Evolutionary conservation across 2,888 invertebrate genomes (phyloP), one percentile per base, ranked within the genome.

Genomic region (Sialis lutaria): DNA sequence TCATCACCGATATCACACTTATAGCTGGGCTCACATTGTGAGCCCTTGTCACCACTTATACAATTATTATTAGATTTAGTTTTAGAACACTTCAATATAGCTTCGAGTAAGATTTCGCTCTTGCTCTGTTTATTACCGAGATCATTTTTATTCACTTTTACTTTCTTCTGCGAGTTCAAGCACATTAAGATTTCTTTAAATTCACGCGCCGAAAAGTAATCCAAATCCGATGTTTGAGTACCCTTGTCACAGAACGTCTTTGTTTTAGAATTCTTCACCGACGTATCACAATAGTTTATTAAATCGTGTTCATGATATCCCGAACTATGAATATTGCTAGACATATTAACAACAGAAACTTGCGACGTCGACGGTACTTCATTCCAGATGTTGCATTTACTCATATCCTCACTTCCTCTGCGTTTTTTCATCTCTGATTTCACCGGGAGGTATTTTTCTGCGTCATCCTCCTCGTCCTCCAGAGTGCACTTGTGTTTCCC

Each of bases 401-500:
- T 58, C 58, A 56, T 56, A 50, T 53, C 54, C 40, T 53, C 56
- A 53, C 58, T 60, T 41, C 10, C 22, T 4, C 58, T 57, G 8
- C 64, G 67, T 61, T 31, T 61, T 58, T 45, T 62, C 61, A 37
- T 10, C 37, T 37, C 12, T 7, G 63, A 62, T 37, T 63, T 51
- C 4, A 62, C 64, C 55, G 42, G 59, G 6, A 47, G 32, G n/a
- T 35, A 12, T 7, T 47, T 42, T 6, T 30, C 58, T n/a, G 61
- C 60, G 5, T 60, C 59, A 7, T 74, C 76, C 2, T 80, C 77
- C 55, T 83, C 83, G 34, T 81, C 80, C 54, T 80, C 77, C 57
- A 82, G 82, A 47, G 72, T 77, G 63, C 85, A 86, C 53, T 79
- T 79, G 60, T 85, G 85, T 60, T 83, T 84, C 0, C 83, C 85